Conservation (phyloP, 1,140 invertebrate genomes). For the Brachionus paranguensis region DNA sequence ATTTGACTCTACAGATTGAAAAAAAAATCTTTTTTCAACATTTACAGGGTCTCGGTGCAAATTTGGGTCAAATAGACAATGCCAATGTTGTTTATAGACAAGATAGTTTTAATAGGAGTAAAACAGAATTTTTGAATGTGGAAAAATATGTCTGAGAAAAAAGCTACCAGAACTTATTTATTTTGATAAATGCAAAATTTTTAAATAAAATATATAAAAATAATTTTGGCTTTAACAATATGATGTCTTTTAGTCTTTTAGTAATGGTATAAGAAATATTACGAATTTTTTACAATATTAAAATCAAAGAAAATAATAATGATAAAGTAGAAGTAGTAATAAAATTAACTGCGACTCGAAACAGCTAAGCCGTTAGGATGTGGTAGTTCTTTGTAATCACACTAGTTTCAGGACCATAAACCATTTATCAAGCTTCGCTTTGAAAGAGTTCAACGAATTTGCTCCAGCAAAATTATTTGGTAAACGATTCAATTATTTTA, state of each 20-base stretch:
- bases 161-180: background rate
- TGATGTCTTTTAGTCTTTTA: background rate
- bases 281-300: too few relatives aligned
- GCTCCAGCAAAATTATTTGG: too few relatives aligned
- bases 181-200: background rate
- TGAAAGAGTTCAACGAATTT: too few relatives aligned
- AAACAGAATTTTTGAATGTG: slow-evolving; percentile 14
- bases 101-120: background rate
- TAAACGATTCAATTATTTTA: too few relatives aligned
- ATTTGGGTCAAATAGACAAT: slow-evolving; percentile 43
- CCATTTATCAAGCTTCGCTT: too few relatives aligned
- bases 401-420: too few relatives aligned
- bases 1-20: slow-evolving; percentile 54
- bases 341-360: too few relatives aligned
- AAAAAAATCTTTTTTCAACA: slow-evolving; percentile 55
- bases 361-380: too few relatives aligned
- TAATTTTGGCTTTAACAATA: background rate
- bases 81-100: background rate
- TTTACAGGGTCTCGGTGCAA: slow-evolving; percentile 51
- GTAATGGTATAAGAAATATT: too few relatives aligned
- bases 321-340: too few relatives aligned
- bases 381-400: too few relatives aligned
- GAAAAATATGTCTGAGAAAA: slow-evolving; percentile 34
- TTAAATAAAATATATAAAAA: background rate
- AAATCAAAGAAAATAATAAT: too few relatives aligned